Base-by-base conservation (phyloP, 2,113 vertebrate species). In the Sebastes fasciatus region DNA sequence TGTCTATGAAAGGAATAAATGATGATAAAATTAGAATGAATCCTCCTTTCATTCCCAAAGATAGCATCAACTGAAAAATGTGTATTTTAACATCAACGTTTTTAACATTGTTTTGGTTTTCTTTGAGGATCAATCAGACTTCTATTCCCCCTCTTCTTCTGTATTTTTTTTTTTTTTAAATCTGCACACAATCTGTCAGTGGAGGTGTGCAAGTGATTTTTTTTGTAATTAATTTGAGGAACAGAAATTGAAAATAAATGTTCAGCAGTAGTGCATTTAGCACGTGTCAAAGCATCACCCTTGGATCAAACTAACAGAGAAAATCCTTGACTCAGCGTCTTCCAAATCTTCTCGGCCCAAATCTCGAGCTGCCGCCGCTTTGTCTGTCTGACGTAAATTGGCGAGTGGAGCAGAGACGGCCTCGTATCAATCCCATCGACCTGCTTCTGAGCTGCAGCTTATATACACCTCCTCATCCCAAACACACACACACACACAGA, bases 401-500 rank as follows among this genome's bases (percentile, higher is more conserved):
- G 12, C 8, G 23, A 61, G 58, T 23, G 9, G 54, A 55, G 54
- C 19, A 1, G 45, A 80, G 6, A 74, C 14, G 62, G 34, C 49
- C 55, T 78, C 13, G 5, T 81, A 84, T 88, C 80, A 79, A 3
- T 76, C 21, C 58, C 55, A 34, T 73, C 79, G 46, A 23, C 51
- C 77, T 80, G 45, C 51, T 40, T 74, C 51, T 12, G 95, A 96
- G 95, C 64, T 66, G 64, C 94, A 95, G 96, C 95, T 96, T 96
- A 96, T 95, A 93, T 1, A 72, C 65, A n/a, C 92, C 87, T 94
- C 91, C 91, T 13, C 9, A 10, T 12, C 46, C 8, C 46, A 48
- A 8, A 48, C 57, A 60, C 57, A 60, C 55, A n/a, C 52, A 54
- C 5, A 54, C 17, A 54, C 51, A 55, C 54, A 55, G n/a, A 58